Conservation (phyloP, 2,113 vertebrate species). For the Daboia siamensis region DNA sequence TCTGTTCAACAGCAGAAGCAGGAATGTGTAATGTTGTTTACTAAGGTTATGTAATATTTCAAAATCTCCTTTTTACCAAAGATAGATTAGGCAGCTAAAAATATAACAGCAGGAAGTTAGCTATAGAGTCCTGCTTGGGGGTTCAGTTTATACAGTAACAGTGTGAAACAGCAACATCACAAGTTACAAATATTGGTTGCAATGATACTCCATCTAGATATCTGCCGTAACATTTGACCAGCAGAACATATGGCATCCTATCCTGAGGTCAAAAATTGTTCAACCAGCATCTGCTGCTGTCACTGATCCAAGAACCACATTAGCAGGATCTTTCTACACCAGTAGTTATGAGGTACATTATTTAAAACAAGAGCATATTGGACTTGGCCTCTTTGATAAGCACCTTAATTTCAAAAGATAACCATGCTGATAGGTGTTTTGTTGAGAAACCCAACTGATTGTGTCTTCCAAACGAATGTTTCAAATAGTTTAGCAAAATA, state of each 20-base stretch:
- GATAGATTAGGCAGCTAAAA: background rate
- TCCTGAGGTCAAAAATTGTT: background rate
- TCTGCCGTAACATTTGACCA: background rate
- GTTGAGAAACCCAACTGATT: background rate
- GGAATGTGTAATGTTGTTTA: slow-evolving; percentile 34
- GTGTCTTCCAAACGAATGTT: background rate
- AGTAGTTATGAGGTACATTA: background rate
- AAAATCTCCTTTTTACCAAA: background rate
- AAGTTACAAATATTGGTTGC: background rate
- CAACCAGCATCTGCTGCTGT: background rate
- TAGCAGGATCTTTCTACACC: background rate
- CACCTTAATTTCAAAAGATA: background rate
- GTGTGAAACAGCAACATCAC: background rate
- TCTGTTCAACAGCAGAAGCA: slow-evolving; percentile 36
- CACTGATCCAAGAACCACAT: background rate
- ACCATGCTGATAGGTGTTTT: background rate
- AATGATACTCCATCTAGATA: background rate
- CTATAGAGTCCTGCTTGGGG: slow-evolving; percentile 7
- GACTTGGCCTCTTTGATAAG: background rate
- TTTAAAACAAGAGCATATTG: background rate
- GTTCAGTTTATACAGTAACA: background rate
- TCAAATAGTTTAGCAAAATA: background rate
- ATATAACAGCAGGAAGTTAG: background rate
- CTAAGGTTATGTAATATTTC: background rate
- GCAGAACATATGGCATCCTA: background rate